Conservation (phyloP, 2,888 invertebrate genomes). For the Troilus luridus region DNA sequence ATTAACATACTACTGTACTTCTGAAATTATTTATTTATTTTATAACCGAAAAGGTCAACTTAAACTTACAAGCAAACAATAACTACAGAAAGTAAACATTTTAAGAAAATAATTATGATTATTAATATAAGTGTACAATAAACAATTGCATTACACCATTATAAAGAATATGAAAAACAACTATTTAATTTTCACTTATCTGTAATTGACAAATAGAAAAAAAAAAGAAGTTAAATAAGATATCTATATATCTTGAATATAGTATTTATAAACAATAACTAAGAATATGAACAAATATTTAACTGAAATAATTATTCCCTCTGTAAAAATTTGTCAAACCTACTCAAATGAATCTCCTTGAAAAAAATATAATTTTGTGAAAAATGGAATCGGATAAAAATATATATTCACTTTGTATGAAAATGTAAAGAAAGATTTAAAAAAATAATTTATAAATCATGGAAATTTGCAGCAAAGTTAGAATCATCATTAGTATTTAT, state of each 20-base stretch:
- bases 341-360: neutral
- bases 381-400: neutral
- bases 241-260: neutral
- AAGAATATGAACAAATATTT: neutral
- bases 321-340: neutral
- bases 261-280: neutral
- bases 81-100: neutral
- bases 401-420: neutral
- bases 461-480: neutral
- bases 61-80: neutral
- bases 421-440: neutral
- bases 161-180: neutral
- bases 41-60: neutral
- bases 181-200: neutral
- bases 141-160: neutral
- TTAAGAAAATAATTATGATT: neutral
- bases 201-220: neutral
- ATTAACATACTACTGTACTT: neutral
- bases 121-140: neutral
- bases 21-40: neutral
- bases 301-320: neutral
- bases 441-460: neutral
- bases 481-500: neutral
- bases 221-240: neutral
- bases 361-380: neutral